Evolutionary conservation across 1,140 invertebrate species (phyloP).

Genomic region (Eriosoma lanigerum): DNA sequence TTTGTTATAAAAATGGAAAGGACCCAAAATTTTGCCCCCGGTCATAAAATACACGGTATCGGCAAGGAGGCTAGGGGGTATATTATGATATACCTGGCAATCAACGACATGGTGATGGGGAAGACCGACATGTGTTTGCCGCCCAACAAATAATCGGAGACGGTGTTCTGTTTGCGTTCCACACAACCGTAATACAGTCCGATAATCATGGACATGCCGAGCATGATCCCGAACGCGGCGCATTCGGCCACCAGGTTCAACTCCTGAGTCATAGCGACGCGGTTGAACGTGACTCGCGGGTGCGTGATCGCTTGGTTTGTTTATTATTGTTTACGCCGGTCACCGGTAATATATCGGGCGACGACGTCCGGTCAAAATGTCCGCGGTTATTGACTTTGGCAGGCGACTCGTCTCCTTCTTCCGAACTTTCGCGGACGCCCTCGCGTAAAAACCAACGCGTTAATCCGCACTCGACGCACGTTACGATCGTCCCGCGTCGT

Average conservation of each 20-base stretch:
- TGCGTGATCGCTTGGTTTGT: background rate
- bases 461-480: no score
- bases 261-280: background rate
- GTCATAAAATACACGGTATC: no score
- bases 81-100: conserved; percentile 74
- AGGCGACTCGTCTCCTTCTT: no score
- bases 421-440: no score
- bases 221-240: conserved; percentile 65
- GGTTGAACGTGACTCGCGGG: background rate
- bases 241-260: conserved; percentile 60
- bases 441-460: no score
- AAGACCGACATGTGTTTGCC: conserved; percentile 71
- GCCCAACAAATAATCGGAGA: conserved; percentile 73
- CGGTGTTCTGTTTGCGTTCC: conserved; percentile 61
- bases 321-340: background rate
- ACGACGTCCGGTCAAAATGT: background rate
- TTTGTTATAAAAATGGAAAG: no score
- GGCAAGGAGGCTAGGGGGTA: no score
- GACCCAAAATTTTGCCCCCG: no score
- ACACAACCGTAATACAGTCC: conserved; percentile 74
- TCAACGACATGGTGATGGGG: conserved; percentile 79
- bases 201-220: conserved; percentile 64
- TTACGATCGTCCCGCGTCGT: no score
- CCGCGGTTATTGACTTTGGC: background rate
- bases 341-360: background rate